A percentile compares a stretch with the other conserved stretches of the same genome.
These are phyloP conservation scores for Drosophila borborema DNA, from an alignment of 2,888 invertebrate species.

Conservation along the genomic window DNA sequence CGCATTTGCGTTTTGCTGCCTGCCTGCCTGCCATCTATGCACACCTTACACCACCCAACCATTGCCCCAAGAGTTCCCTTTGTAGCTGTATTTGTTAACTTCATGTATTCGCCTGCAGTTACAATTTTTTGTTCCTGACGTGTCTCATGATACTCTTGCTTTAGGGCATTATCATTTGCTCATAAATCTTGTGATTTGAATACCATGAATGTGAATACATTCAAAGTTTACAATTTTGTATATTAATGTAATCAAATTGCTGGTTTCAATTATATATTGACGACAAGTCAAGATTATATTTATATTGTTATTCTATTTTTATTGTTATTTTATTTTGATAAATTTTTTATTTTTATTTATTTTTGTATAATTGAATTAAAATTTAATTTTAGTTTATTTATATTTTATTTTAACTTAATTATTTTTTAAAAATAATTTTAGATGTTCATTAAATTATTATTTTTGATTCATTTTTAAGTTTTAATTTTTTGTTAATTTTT, in stretches of 20 bases:
- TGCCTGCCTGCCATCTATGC: slow-evolving; percentile 14
- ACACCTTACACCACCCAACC: background rate
- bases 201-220: background rate
- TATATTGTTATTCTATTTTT: too few relatives aligned
- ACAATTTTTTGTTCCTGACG: background rate
- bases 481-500: too few relatives aligned
- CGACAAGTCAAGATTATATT: background rate
- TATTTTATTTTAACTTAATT: too few relatives aligned
- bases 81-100: slow-evolving; percentile 26
- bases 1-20: slow-evolving; percentile 64
- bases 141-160: background rate
- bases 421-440: too few relatives aligned
- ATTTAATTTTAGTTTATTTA: too few relatives aligned
- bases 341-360: too few relatives aligned
- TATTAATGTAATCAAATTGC: background rate
- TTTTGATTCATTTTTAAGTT: too few relatives aligned
- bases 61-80: background rate
- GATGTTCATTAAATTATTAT: too few relatives aligned
- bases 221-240: too few relatives aligned
- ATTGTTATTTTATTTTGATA: too few relatives aligned
- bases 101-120: slow-evolving; percentile 13
- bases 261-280: background rate
- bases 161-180: background rate
- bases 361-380: too few relatives aligned
- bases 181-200: background rate